Evolutionary conservation across 2,113 vertebrate genomes (phyloP), one percentile per base, ranked within the genome.

Genomic region (Chlorodrepanis virens): DNA sequence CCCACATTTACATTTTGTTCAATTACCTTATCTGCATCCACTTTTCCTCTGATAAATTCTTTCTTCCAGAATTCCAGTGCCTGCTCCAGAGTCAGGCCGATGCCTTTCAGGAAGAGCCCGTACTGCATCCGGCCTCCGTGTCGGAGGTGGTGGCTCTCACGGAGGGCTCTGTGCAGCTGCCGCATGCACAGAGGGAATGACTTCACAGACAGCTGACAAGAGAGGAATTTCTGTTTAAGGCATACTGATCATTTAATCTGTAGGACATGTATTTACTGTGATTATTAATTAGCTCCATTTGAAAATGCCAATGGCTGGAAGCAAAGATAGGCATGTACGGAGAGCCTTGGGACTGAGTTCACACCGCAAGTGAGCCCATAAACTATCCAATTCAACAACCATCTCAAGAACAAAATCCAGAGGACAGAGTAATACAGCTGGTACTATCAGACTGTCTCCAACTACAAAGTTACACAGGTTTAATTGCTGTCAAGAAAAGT

Each of bases 61-160:
- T 98, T 98, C 96, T 99, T 99, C 99, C 99, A 99, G 88, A 99
- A 99, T 82, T 99, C 99, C 96, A 99, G 92, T 0, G 99, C 99
- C 96, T 99, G 99, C 22, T 99, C 99, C 95, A 99, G 90, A 8
- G 99, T 99, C 50, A 99, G 96, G 75, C 99, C 99, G 5, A 99
- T 99, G 79, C 99, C 99, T 87, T 99, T 99, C 17, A 99, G 97
- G 97, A 99, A 99, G 53, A 99, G 99, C 4, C 99, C 99, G 0
- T 99, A 99, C 54, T 99, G 99, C 99, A 99, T 99, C 3, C 99
- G 98, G 21, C 99, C 99, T 0, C 99, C 99, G 0, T 99, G 99
- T 0, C 99, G 99, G 37, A 99, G 99, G 72, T 99, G 99, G 91
- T 99, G 99, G 95, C 96, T 98, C 31, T 99, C 99, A 42, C 98